These are phyloP conservation scores for Silurus asotus DNA, from an alignment of 2,113 vertebrate genomes.

Conservation along the genomic window DNA sequence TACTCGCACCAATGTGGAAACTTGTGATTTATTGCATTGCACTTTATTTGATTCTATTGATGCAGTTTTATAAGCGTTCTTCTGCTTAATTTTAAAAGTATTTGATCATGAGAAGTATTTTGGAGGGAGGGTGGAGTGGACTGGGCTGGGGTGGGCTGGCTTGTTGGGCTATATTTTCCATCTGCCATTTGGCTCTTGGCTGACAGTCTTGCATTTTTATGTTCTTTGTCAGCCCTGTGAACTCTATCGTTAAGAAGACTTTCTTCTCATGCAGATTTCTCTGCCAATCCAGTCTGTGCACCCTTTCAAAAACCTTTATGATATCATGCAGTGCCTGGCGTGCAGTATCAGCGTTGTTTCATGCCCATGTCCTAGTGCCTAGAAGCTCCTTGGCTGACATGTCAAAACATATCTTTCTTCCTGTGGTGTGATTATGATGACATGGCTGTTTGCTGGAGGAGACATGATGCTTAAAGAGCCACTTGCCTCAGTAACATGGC, in stretches of 20 bases:
- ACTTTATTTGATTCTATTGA: slow-evolving; percentile 1
- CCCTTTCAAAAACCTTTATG: slow-evolving; percentile 43
- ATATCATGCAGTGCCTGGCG: slow-evolving; percentile 41
- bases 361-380: slow-evolving; percentile 17
- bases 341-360: slow-evolving; percentile 39
- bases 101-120: slow-evolving; percentile 8
- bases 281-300: slow-evolving; percentile 24
- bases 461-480: slow-evolving; percentile 49
- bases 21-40: slow-evolving; percentile 16
- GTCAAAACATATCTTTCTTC: slow-evolving; percentile 52
- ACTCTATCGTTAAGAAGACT: slow-evolving; percentile 4
- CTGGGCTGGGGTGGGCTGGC: neutral
- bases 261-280: slow-evolving; percentile 27
- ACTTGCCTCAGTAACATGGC: slow-evolving; percentile 30
- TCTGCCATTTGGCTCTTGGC: slow-evolving; percentile 39
- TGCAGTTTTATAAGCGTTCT: neutral
- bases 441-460: slow-evolving; percentile 46
- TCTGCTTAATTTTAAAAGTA: slow-evolving; percentile 12
- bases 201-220: slow-evolving; percentile 34
- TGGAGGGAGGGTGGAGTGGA: neutral
- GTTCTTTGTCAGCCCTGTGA: slow-evolving; percentile 15
- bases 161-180: slow-evolving; percentile 25
- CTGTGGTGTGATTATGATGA: slow-evolving; percentile 39
- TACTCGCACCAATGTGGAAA: neutral
- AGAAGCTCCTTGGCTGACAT: slow-evolving; percentile 38